These are phyloP conservation scores for Euborellia annulipes DNA, from an alignment of 1,140 invertebrate species.

Conservation along the genomic window DNA sequence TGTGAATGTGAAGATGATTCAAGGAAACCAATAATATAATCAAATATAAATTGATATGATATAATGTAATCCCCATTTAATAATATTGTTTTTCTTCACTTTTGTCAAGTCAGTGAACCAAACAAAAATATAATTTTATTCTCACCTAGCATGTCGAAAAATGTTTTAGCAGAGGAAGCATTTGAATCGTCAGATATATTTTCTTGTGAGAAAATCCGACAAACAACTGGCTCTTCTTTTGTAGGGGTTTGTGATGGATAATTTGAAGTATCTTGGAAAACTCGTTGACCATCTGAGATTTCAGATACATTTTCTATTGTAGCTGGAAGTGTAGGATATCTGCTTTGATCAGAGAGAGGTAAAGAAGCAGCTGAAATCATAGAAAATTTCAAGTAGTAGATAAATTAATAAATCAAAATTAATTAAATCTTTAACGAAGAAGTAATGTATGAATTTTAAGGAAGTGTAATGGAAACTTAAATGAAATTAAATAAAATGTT, in stretches of 20 bases:
- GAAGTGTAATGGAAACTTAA: too few species aligned
- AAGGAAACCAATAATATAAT: too few species aligned
- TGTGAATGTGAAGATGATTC: too few species aligned
- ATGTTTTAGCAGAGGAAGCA: constrained; percentile 10
- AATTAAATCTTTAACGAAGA: neutral
- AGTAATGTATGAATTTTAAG: too few species aligned
- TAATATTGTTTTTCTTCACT: too few species aligned
- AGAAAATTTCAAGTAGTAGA: too few species aligned
- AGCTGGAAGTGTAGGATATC: neutral
- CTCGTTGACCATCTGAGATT: neutral
- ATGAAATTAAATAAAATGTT: too few species aligned
- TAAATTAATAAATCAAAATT: too few species aligned
- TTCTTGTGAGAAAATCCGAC: constrained; percentile 24
- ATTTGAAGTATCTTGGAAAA: neutral
- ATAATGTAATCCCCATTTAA: too few species aligned
- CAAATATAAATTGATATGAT: too few species aligned
- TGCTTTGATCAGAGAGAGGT: neutral
- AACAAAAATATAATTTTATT: too few species aligned
- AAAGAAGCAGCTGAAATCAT: neutral
- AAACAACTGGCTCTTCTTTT: constrained; percentile 28
- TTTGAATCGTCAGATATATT: constrained; percentile 4
- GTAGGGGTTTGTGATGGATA: constrained; percentile 7
- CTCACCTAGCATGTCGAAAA: constrained; percentile 16
- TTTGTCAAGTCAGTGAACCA: too few species aligned
- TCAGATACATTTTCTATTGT: neutral